Evolutionary conservation across 1,140 invertebrate species (phyloP), one percentile per base, ranked within the genome.

Genomic region (Ericerus pela): DNA sequence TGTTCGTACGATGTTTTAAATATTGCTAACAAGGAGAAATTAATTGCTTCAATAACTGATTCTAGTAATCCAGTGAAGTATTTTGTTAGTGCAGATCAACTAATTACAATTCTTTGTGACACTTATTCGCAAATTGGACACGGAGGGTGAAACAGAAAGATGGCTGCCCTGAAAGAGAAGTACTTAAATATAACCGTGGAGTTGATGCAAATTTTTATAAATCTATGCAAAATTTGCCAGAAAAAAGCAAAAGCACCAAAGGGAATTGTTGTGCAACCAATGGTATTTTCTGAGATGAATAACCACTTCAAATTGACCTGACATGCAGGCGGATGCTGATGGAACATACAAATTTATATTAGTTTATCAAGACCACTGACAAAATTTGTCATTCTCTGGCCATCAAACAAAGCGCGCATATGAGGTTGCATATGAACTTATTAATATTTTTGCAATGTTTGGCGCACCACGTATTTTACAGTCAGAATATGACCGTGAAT

Each of bases 301-400:
- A 33, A n/a, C n/a, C 30, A 10, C 30, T 8, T 12, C 80, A 53
- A 31, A 16, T 53, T 3, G 24, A 53, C 18, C 29, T 53, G 43
- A 56, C 29, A 22, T 56, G 29, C 47, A 52, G 18, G 24, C 11
- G n/a, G 22, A 4, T 31, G 14, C 38, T 4, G 47, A 56, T 6
- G 30, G 22, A 24, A n/a, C 51, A 2, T 51, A 22, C n/a, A 27
- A 51, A 26, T 56, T 31, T 26, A 51, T 27, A 2, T 31, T 52
- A 66, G 69, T 80, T 43, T 79, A 80, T 70, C 79, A 80, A 64
- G 51, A 22, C 80, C 79, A 67, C 77, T 80, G 62, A 77, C 36
- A 2, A 58, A 27, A 10, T 58, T 53, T 29, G 22, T 11, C 11
- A 24, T 29, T 24, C 27, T 56, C 2, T 29, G 41, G n/a, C 43